Evolutionary conservation across 2,888 invertebrate species (phyloP).

Genomic region (Sicus ferrugineus): DNA sequence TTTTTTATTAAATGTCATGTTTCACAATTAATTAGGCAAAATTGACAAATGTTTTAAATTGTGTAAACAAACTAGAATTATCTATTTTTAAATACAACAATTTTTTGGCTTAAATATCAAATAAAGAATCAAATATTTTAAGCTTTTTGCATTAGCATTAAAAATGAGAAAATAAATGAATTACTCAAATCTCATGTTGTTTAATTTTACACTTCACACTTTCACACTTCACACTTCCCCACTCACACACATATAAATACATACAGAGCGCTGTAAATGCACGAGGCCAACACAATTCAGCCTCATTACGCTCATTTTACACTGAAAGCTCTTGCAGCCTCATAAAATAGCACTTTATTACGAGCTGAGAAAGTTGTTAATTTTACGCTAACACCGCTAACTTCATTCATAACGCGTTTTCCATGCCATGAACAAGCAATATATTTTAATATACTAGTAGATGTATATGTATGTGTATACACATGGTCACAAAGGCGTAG

Average conservation of each 20-base stretch:
- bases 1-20: no score
- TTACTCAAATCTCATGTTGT: background rate
- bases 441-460: background rate
- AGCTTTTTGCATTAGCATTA: background rate
- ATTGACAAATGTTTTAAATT: no score
- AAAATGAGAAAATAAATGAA: background rate
- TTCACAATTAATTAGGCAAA: no score
- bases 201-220: background rate
- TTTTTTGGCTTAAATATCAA: background rate
- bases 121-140: no score
- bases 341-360: background rate
- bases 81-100: no score
- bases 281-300: background rate
- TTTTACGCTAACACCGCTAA: background rate
- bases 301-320: background rate
- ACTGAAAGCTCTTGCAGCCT: background rate
- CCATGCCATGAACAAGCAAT: background rate
- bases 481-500: background rate
- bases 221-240: no score
- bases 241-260: no score
- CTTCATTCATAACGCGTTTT: background rate
- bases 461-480: background rate
- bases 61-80: no score
- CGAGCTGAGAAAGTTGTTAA: background rate
- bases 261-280: no score